Evolutionary conservation across 2,113 vertebrate genomes (phyloP).

Genomic region (Nothobranchius furzeri): DNA sequence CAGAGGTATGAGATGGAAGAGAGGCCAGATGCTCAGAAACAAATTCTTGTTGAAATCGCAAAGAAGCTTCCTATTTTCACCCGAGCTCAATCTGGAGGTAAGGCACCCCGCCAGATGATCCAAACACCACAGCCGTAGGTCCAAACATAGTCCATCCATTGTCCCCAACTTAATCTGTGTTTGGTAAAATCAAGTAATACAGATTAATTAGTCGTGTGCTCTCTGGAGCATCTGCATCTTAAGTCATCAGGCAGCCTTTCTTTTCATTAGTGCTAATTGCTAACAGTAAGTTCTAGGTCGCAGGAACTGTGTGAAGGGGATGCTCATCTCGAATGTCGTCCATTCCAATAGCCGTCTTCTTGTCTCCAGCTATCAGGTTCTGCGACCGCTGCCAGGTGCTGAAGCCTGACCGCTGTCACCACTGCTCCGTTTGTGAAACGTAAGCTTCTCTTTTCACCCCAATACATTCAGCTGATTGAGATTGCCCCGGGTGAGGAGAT

Average conservation of each 20-base stretch:
- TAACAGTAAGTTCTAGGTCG: constrained; percentile 29
- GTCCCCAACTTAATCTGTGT: constrained; percentile 22
- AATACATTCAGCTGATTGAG: constrained; percentile 33
- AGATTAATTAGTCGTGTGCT: constrained; percentile 41
- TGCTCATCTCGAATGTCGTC: constrained; percentile 62
- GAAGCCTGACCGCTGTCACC: constrained; percentile 98
- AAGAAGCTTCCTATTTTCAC: constrained; percentile 92
- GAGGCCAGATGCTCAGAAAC: constrained; percentile 91
- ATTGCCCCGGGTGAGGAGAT: constrained; percentile 36
- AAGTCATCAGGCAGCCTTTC: constrained; percentile 1
- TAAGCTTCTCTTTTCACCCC: constrained; percentile 79
- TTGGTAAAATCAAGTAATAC: constrained; percentile 34
- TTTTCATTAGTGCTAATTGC: constrained; percentile 68
- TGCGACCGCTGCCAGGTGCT: constrained; percentile 96
- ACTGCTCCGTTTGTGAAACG: constrained; percentile 96
- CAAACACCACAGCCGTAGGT: background rate
- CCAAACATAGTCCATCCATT: constrained; percentile 1
- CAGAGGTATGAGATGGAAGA: constrained; percentile 94
- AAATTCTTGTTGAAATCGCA: constrained; percentile 90
- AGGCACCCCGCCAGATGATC: background rate
- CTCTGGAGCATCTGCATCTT: too few species aligned
- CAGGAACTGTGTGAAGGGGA: constrained; percentile 58
- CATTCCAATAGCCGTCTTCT: constrained; percentile 53
- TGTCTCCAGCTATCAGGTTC: constrained; percentile 90
- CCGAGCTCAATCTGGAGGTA: constrained; percentile 90